Percentiles rank a stretch among this genome's conserved stretches.
Evolutionary conservation across 92 coral and sea anemone genomes (phyloP).

Genomic region (Parazoanthus atlanticus): DNA sequence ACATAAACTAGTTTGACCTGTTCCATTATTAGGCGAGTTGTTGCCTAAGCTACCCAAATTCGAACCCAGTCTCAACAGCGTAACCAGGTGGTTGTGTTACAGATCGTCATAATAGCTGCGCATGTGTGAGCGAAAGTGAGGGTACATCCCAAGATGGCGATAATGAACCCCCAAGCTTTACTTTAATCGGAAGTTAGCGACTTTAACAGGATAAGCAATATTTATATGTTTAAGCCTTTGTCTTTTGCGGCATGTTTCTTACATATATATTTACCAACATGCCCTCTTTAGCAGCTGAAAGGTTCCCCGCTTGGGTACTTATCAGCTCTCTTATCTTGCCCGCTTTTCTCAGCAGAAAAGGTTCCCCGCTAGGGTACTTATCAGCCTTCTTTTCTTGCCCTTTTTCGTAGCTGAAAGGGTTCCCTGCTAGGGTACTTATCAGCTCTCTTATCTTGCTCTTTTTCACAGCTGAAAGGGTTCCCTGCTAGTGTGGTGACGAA

Average conservation of each 20-base stretch:
- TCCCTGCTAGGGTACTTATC: conserved; percentile 63
- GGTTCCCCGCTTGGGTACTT: conserved; percentile 55
- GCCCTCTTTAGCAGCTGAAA: no score
- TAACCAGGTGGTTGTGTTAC: neutral
- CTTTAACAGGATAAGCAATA: no score
- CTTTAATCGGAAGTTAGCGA: neutral
- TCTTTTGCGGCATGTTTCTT: neutral
- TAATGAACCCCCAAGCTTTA: no score
- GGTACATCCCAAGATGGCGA: neutral
- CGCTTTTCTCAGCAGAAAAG: conserved; percentile 69
- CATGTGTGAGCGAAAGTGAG: no score
- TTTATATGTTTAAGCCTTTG: neutral
- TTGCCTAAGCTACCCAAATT: neutral
- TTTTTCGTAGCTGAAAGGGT: conserved; percentile 74
- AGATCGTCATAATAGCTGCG: no score
- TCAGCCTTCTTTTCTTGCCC: neutral
- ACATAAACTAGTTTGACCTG: neutral
- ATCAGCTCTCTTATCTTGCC: no score
- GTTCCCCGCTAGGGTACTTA: conserved; percentile 30
- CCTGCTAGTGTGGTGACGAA: conserved; percentile 64
- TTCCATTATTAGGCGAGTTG: neutral
- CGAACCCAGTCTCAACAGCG: neutral
- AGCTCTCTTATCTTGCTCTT: no score
- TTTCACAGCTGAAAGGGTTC: conserved; percentile 81
- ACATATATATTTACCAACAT: neutral